Evolutionary conservation across 2,888 invertebrate species (phyloP), one percentile per base, ranked within the genome.

Genomic region (Synanthedon tipuliformis): DNA sequence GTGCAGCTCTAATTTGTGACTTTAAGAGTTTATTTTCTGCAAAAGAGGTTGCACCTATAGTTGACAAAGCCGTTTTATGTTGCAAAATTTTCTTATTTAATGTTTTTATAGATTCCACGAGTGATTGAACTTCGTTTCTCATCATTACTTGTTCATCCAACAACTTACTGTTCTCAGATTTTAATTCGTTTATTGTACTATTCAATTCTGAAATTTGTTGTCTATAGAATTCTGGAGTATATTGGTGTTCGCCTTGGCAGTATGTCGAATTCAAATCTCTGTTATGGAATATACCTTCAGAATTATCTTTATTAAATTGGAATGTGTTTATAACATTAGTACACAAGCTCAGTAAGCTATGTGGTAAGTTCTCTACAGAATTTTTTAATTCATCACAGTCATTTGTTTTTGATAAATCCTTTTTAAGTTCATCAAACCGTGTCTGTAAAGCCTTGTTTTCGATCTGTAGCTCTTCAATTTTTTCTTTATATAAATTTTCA

Each of bases 11-110:
- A 2, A 84, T 72, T 61, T 83, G 81, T 0, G 80, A 81, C 59
- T 77, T 73, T 2, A 87, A 69, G 12, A 73, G 75, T 59, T 73
- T 81, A 57, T 85, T 87, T 69, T 87, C 87, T 1, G 87, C 81
- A 53, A 76, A 81, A 1, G 83, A 81, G 16, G 84, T 87, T 40
- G 87, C 85, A 40, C 82, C 82, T 57, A 86, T 67, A 40, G 83
- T 86, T 3, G 80, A 81, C 4, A 87, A 58, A 61, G 78, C 79
- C 2, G 84, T 84, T 69, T 70, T 78, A 60, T 87, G 87, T 57
- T 73, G 81, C 1, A 65, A 52, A 54, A 85, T 66, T 73, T 73
- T 84, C 59, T 81, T 87, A 61, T 84, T 78, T 54, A 87, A 68
- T 53, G 84, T 81, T 48, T 66, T 61, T 1, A 75, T 68, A 52